phyloP scores from a whole-genome alignment of 1,140 invertebrate genomes.

The Gryon sp. region DNA sequence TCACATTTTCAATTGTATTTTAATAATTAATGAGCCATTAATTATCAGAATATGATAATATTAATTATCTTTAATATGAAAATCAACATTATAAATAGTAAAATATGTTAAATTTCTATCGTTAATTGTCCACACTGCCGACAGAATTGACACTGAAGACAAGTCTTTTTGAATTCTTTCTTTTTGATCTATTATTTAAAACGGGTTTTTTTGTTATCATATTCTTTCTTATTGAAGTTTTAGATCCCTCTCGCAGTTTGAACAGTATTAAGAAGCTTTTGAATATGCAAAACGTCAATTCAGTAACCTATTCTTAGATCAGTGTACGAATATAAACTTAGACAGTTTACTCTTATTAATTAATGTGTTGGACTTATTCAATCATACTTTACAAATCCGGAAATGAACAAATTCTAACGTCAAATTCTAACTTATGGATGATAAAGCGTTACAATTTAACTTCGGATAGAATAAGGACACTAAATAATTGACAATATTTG shows the following conservation, averaged over 20 bases:
- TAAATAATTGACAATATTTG: too few species aligned
- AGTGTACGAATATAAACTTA: slow-evolving; percentile 60
- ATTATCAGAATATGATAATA: too few species aligned
- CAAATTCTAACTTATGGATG: too few species aligned
- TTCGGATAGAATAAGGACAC: too few species aligned
- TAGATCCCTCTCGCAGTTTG: slow-evolving; percentile 49
- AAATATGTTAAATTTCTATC: slow-evolving; percentile 3
- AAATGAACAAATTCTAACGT: slow-evolving; percentile 46
- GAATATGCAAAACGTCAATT: slow-evolving; percentile 63
- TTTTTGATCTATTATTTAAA: slow-evolving; percentile 60
- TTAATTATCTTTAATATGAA: too few species aligned
- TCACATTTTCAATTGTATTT: too few species aligned
- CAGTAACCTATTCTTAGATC: slow-evolving; percentile 60
- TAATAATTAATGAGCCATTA: too few species aligned
- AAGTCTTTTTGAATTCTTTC: slow-evolving; percentile 26
- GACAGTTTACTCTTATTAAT: slow-evolving; percentile 62
- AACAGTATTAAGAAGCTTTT: slow-evolving; percentile 58
- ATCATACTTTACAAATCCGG: slow-evolving; percentile 24
- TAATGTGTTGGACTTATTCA: slow-evolving; percentile 51
- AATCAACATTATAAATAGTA: too few species aligned
- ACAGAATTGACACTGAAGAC: slow-evolving; percentile 17
- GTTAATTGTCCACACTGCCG: slow-evolving; percentile 1
- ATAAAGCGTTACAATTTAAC: too few species aligned
- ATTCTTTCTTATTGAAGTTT: slow-evolving; percentile 60
- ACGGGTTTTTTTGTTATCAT: slow-evolving; percentile 45